Percentiles rank a stretch among this genome's conserved stretches.
Conservation (phyloP, 2,113 vertebrate genomes). For the Xiphorhynchus elegans region DNA sequence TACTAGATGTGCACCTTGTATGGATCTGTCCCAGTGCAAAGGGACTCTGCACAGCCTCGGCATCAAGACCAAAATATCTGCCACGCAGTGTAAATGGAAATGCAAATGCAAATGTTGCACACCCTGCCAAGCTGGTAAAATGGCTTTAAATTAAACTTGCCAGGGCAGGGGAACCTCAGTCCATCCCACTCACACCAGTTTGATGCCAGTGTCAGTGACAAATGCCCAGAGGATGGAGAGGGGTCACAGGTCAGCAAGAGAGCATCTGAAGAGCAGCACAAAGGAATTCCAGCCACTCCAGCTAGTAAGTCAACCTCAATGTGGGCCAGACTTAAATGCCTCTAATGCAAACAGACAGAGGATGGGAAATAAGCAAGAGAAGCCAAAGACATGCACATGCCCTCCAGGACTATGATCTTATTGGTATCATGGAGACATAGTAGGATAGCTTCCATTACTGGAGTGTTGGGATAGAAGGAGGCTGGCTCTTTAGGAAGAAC, state of each 20-base stretch:
- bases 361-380: not conserved
- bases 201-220: not conserved
- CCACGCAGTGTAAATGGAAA: not conserved
- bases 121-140: not conserved
- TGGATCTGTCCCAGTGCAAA: not conserved
- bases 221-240: not conserved
- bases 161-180: not conserved
- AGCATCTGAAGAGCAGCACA: not conserved
- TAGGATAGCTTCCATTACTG: not conserved
- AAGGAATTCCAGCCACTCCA: not conserved
- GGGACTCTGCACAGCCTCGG: not conserved
- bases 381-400: not conserved
- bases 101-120: not conserved
- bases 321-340: not conserved
- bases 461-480: not conserved
- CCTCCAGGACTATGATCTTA: not conserved
- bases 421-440: not conserved
- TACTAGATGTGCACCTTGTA: accelerated
- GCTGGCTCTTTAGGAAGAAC: accelerated
- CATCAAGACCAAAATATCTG: not conserved
- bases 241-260: not conserved
- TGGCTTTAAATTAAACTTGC: not conserved
- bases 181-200: not conserved
- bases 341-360: not conserved
- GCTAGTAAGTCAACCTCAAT: not conserved